Percentiles rank a stretch among this genome's conserved stretches.
phyloP scores from a whole-genome alignment of 2,888 invertebrate genomes.

The Lasioglossum marginatum region DNA sequence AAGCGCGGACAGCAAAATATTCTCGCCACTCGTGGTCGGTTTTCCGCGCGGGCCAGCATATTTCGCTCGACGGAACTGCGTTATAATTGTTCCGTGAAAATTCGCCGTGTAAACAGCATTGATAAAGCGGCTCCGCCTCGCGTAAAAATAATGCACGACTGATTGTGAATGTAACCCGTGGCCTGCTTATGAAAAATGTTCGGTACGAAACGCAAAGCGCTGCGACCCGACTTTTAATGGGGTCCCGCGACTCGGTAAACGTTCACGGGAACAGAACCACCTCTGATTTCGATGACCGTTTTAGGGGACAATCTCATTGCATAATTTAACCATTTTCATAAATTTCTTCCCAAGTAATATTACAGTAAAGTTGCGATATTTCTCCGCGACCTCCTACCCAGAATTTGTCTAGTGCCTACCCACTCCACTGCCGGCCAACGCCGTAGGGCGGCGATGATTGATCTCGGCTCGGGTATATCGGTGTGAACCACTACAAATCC shows the following conservation, averaged over 20 bases:
- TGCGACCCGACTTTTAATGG: not conserved
- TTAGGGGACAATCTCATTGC: not conserved
- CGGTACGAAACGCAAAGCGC: not conserved
- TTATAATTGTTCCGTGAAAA: slow-evolving; percentile 52
- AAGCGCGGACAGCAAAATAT: slow-evolving; percentile 42
- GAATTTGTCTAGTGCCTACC: no score
- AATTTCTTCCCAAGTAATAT: no score
- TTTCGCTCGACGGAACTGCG: slow-evolving; percentile 36
- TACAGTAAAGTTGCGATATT: no score
- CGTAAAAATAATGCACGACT: slow-evolving; percentile 23
- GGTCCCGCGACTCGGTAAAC: not conserved
- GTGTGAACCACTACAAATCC: no score
- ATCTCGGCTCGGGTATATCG: no score
- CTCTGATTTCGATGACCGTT: not conserved
- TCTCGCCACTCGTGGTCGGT: slow-evolving; percentile 16
- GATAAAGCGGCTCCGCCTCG: slow-evolving; percentile 40
- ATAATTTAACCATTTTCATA: no score
- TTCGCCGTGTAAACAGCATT: slow-evolving; percentile 51
- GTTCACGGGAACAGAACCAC: not conserved
- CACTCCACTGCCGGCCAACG: no score
- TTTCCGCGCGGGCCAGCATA: slow-evolving; percentile 25
- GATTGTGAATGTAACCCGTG: not conserved
- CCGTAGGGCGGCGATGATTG: no score
- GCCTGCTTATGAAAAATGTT: slow-evolving; percentile 10
- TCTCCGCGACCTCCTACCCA: no score